Evolutionary conservation across 2,797 vertebrate species (phyloP).

Genomic region (Molossus alvarezi): DNA sequence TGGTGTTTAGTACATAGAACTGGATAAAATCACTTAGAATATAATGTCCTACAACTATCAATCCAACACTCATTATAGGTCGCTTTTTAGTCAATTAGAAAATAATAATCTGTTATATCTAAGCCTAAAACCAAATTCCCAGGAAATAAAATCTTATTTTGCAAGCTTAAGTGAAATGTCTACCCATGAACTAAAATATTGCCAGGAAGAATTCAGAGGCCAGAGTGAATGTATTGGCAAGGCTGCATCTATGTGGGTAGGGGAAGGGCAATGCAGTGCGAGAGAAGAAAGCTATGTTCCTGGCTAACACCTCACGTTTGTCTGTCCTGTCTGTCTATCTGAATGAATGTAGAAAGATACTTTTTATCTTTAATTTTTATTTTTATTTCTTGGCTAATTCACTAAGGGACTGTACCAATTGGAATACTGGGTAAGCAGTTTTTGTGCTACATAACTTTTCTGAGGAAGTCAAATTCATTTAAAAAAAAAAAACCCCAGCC

Average conservation of each 20-base stretch:
- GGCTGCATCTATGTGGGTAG: not conserved
- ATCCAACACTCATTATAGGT: not conserved
- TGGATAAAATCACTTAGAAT: not conserved
- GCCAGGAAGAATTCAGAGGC: not conserved
- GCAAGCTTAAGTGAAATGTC: not conserved
- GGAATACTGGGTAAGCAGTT: not conserved
- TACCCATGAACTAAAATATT: not conserved
- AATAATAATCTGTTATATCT: not conserved
- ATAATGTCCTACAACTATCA: not conserved
- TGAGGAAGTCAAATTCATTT: not conserved
- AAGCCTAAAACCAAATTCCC: not conserved
- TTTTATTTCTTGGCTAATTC: conserved; percentile 1
- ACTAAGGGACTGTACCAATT: not conserved
- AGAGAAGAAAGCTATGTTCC: not conserved
- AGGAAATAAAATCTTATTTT: conserved; percentile 35
- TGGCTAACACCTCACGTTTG: not conserved
- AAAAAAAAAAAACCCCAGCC: too few species aligned
- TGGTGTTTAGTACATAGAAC: not conserved
- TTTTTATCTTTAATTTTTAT: not conserved
- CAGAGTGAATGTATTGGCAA: not conserved
- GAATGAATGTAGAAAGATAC: not conserved
- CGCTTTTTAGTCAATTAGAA: not conserved
- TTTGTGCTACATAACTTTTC: not conserved
- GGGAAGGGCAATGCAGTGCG: not conserved
- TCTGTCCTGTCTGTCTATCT: not conserved